phyloP scores from a whole-genome alignment of 2,113 vertebrate species.

The Columbina picui region DNA sequence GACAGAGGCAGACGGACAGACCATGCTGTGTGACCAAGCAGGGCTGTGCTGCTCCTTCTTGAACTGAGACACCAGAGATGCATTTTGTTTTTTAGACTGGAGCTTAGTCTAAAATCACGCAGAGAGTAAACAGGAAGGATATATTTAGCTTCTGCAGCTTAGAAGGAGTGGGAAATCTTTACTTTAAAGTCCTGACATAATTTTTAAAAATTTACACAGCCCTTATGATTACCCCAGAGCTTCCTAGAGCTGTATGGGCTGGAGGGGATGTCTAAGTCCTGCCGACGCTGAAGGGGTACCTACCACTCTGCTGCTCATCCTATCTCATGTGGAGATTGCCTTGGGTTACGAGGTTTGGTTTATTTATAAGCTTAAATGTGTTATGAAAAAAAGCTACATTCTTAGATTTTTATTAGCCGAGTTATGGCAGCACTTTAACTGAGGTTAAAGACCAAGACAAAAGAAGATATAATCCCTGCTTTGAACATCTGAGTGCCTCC shows the following conservation, averaged over 20 bases:
- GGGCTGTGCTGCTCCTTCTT: not conserved
- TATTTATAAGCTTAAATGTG: not conserved
- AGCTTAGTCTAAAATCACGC: constrained; percentile 46
- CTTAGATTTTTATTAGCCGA: not conserved
- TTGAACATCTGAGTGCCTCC: not conserved
- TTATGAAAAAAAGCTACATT: not conserved
- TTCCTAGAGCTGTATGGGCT: not conserved
- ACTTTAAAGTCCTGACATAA: not conserved
- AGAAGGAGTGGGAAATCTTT: constrained; percentile 11
- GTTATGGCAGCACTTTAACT: not conserved
- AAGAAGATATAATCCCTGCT: not conserved
- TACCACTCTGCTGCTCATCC: not conserved
- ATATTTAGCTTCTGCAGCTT: constrained; percentile 51
- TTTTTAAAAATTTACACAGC: not conserved
- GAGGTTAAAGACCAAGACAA: not conserved
- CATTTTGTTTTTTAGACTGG: constrained; percentile 5
- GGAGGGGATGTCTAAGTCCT: not conserved
- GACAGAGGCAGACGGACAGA: not conserved
- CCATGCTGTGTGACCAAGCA: not conserved
- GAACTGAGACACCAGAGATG: not conserved
- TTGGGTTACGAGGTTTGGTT: not conserved
- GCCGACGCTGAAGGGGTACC: not conserved
- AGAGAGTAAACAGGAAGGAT: constrained; percentile 67
- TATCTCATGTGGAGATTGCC: not conserved
- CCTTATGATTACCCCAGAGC: not conserved